Base-by-base conservation (phyloP, 2,888 invertebrate species). In the Parelbella ahira region DNA sequence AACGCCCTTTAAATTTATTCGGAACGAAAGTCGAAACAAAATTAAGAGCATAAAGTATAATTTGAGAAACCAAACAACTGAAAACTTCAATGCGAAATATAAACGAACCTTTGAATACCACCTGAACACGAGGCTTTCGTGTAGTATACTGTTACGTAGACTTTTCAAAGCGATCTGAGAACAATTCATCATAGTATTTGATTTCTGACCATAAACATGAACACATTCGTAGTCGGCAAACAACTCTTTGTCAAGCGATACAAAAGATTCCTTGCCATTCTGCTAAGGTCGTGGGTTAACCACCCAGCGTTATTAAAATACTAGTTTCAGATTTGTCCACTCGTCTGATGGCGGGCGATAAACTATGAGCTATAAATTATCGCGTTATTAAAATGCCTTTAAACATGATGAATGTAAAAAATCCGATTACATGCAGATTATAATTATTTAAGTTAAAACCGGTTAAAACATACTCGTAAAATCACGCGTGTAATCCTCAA, bases 251-350 rank as follows among this genome's bases (percentile, higher is more conserved):
- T 39, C 8, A 15, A 10, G 19, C 18, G 4, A 5, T 6, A 39
- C 25, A 39, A 39, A 25, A 30, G 25, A 24, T 28, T 29, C 15
- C 11, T 24, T 25, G 13, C 19, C 19, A 19, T 37, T 28, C 37
- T 19, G 11, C 25, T 8, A 12, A 32, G 32, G 32, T 25, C 27
- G 27, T 12, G 11, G 30, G 29, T 39, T 39, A 32, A 30, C 11
- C 24, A 11, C 19, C 15, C 10, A 10, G 21, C 11, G 25, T 20
- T 39, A 32, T 39, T 20, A 39, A 39, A 33, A 39, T 30, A 37
- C 37, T 28, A 28, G 25, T 19, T 36, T 11, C 11, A 27, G 25
- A 2, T 6, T 18, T 20, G 13, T 13, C 7, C 25, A 3, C 25
- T 7, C 8, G 32, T 39, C 20, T 19, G 11, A 39, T 8, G 1